Evolutionary conservation across 2,888 invertebrate genomes (phyloP).

Genomic region (Elysia crispata): DNA sequence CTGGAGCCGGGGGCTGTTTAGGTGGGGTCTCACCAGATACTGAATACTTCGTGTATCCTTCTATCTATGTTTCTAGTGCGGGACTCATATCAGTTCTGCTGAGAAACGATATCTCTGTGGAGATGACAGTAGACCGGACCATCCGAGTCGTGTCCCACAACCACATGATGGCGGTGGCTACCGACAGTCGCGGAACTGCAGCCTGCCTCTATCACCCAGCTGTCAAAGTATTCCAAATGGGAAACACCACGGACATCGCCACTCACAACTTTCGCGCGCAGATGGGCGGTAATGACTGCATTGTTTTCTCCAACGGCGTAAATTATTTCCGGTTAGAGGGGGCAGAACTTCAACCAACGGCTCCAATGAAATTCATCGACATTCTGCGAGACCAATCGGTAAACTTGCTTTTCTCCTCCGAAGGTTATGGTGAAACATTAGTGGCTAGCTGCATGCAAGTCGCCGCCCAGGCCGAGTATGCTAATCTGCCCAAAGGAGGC

Average conservation of each 20-base stretch:
- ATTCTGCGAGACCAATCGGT: constrained; percentile 74
- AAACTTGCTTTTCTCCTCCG: constrained; percentile 72
- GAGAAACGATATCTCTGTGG: constrained; percentile 75
- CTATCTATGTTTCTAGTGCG: constrained; percentile 75
- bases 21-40: constrained; percentile 19
- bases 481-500: constrained; percentile 68
- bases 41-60: constrained; percentile 67
- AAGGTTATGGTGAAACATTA: constrained; percentile 73
- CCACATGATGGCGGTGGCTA: constrained; percentile 74
- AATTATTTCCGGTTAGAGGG: constrained; percentile 69
- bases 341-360: constrained; percentile 59
- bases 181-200: constrained; percentile 72
- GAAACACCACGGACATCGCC: constrained; percentile 74
- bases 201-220: constrained; percentile 76
- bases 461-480: constrained; percentile 73
- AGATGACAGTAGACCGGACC: constrained; percentile 77
- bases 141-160: constrained; percentile 77
- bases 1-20: background rate
- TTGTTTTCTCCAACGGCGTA: constrained; percentile 67
- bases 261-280: constrained; percentile 68
- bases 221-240: constrained; percentile 76
- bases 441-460: constrained; percentile 71
- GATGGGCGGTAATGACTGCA: constrained; percentile 65
- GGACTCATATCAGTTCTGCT: constrained; percentile 77
- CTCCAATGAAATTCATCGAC: constrained; percentile 66